These are phyloP conservation scores for Carduelis carduelis DNA, from an alignment of 2,797 vertebrate genomes.

Conservation along the genomic window DNA sequence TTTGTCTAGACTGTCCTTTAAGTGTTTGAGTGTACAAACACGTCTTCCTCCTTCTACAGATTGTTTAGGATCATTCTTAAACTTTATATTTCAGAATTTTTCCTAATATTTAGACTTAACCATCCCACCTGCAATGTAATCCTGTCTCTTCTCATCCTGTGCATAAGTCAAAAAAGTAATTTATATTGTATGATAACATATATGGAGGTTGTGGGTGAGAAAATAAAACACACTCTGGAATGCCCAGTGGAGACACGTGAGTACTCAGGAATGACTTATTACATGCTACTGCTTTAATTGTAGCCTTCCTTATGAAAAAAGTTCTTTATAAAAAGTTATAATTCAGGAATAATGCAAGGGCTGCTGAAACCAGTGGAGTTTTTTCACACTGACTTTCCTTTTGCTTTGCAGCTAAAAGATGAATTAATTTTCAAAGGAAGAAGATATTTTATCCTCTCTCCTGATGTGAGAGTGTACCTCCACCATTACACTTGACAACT, in stretches of 20 bases:
- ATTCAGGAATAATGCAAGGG: background rate
- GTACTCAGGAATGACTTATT: background rate
- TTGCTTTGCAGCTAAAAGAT: background rate
- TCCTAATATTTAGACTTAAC: background rate
- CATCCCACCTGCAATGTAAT: background rate
- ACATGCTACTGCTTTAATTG: background rate
- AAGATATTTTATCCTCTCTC: background rate
- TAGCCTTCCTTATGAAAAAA: background rate
- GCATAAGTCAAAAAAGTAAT: background rate
- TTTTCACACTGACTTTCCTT: background rate
- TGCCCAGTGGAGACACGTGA: background rate
- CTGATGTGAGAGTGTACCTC: background rate
- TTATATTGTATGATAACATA: fast-evolving
- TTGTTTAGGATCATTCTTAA: background rate
- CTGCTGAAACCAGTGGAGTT: background rate
- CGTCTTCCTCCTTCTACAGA: background rate
- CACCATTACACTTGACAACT: background rate
- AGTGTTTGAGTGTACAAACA: background rate
- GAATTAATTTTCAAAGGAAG: background rate
- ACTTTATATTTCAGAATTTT: background rate
- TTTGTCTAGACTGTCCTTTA: background rate
- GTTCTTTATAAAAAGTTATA: background rate
- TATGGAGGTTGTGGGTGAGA: background rate
- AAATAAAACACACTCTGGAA: background rate
- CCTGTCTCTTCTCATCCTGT: background rate